Conservation (phyloP, 53 echinoderm and acorn worm genomes). For the Apostichopus leukothele region DNA sequence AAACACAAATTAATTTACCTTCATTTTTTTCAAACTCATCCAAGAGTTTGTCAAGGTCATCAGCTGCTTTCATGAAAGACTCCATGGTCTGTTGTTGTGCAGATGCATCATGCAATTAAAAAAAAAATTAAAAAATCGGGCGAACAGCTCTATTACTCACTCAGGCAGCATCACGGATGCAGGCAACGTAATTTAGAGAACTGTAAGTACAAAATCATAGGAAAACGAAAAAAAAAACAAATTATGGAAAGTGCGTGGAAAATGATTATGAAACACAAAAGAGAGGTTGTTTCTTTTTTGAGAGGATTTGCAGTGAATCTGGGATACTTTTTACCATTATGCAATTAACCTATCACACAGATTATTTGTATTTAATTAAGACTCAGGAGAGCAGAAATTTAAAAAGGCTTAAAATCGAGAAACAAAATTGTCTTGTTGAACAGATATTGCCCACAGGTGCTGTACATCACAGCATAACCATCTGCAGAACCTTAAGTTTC, state of each 20-base stretch:
- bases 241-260: not conserved
- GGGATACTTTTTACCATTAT: too few relatives aligned
- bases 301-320: too few relatives aligned
- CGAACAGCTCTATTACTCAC: not conserved
- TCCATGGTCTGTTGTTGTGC: conserved; percentile 61
- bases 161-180: conserved; percentile 13
- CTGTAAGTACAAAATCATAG: not conserved
- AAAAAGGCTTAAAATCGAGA: too few relatives aligned
- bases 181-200: conserved; percentile 30
- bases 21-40: conserved; percentile 97
- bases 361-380: too few relatives aligned
- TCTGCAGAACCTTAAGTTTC: too few relatives aligned
- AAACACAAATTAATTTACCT: conserved; percentile 52
- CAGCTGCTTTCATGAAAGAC: conserved; percentile 85
- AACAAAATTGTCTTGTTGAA: too few relatives aligned
- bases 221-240: not conserved
- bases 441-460: too few relatives aligned
- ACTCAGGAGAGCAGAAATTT: too few relatives aligned
- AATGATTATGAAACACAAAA: not conserved
- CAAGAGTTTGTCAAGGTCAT: conserved; percentile 86
- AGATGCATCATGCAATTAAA: conserved; percentile 42
- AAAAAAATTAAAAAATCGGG: conserved; percentile 1
- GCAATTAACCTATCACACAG: too few relatives aligned
- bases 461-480: too few relatives aligned
- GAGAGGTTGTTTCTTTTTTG: not conserved